Conservation (phyloP, 2,797 vertebrate genomes). For the Mormyrops attenuatus region DNA sequence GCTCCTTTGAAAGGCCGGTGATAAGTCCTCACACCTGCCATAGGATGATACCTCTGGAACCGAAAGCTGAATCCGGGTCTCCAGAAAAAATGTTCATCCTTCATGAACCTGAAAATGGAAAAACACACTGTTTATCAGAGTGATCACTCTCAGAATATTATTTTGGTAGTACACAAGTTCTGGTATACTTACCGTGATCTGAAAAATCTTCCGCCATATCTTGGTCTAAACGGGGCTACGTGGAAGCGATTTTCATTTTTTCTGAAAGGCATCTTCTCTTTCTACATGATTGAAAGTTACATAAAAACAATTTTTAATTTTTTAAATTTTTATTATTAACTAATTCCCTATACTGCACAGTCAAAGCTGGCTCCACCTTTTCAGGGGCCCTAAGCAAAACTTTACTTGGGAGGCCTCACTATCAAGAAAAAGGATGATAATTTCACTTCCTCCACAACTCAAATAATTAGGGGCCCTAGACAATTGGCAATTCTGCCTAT, state of each 20-base stretch:
- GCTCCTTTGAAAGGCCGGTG: not conserved
- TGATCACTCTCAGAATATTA: not conserved
- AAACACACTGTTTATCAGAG: not conserved
- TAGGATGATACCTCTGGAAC: slow-evolving; percentile 32
- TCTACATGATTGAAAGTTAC: slow-evolving; percentile 38
- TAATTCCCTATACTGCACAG: not conserved
- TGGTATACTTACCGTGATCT: slow-evolving; percentile 39
- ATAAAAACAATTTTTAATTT: not conserved
- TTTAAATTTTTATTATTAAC: not conserved
- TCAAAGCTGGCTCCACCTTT: not conserved
- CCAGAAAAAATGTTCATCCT: slow-evolving; percentile 41
- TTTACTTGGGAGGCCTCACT: not conserved
- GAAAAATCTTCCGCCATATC: slow-evolving; percentile 37
- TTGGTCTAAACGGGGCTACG: slow-evolving; percentile 40
- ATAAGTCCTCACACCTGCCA: not conserved
- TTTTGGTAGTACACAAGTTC: not conserved
- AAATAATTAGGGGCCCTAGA: not conserved
- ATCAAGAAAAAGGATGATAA: not conserved
- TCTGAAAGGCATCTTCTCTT: slow-evolving; percentile 46
- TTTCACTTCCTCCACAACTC: not conserved
- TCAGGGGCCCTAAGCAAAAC: not conserved
- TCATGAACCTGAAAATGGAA: slow-evolving; percentile 37
- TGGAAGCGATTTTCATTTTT: slow-evolving; percentile 50
- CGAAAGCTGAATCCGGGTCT: slow-evolving; percentile 34
- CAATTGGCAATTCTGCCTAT: not conserved